Base-by-base conservation (phyloP, 2,888 invertebrate species). In the Pemphredon lugubris region DNA sequence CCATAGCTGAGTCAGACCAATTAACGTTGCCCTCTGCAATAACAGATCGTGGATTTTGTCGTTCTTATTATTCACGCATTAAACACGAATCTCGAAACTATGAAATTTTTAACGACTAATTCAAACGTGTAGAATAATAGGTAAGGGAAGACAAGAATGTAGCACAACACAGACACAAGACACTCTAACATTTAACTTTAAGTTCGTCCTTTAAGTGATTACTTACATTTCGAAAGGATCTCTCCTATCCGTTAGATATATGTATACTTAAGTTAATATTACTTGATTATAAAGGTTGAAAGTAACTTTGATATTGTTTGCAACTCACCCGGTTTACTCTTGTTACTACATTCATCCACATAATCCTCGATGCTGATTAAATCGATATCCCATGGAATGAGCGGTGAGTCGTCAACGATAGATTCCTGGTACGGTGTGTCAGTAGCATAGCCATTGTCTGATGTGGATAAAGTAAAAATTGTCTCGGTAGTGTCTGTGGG, bases 1-100 rank as follows among this genome's bases (percentile, higher is more conserved):
- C 87, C 75, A 86, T 73, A 83, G 88, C 83, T 82, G 90, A 81
- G 87, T 90, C 90, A 47, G 86, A 87, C 89, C 89, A 90, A 65
- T 87, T 88, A 66, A 85, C 77, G 58, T 85, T 85, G 67, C 79
- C 83, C 65, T 87, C 88, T 88, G 69, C 0, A 84, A 82, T 44
- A n/a, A 7, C 6, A 9, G n/a, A 39, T 23, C 2, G 9, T 13
- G 26, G 9, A 13, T 48, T 13, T 39, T 14, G 4, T 34, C 1
- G n/a, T n/a, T n/a, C n/a, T n/a, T n/a, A n/a, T n/a, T n/a, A n/a
- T n/a, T n/a, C n/a, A n/a, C n/a, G n/a, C n/a, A n/a, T n/a, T n/a
- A n/a, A n/a, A n/a, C n/a, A n/a, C n/a, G n/a, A n/a, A n/a, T n/a
- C n/a, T n/a, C n/a, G n/a, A n/a, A n/a, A n/a, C n/a, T n/a, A n/a